Conservation (phyloP, 2,113 vertebrate species). For the Uria lomvia region DNA sequence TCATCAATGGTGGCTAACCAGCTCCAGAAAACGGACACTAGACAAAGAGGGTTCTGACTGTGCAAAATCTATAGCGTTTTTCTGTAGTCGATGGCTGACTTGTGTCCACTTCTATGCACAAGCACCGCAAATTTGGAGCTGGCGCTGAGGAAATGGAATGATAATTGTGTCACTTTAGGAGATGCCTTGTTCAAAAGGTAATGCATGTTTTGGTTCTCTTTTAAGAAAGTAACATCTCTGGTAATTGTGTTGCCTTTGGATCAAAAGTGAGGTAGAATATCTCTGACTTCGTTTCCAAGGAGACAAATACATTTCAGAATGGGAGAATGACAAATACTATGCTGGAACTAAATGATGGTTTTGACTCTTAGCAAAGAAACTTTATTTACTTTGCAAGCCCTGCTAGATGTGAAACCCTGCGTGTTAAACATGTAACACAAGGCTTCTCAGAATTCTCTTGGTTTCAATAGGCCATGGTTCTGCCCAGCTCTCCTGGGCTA, state of each 20-base stretch:
- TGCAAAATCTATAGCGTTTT: accelerated
- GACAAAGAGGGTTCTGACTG: not conserved
- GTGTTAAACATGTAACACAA: not conserved
- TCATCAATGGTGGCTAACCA: not conserved
- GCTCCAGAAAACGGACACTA: not conserved
- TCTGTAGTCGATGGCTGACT: not conserved
- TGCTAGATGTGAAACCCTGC: not conserved
- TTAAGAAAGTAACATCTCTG: not conserved
- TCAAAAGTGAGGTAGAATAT: not conserved
- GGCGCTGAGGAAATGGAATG: not conserved
- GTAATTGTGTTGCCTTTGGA: not conserved
- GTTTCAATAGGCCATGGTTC: not conserved
- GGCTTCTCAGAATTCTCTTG: not conserved
- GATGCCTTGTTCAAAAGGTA: not conserved
- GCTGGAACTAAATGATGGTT: not conserved
- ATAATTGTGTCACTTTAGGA: not conserved
- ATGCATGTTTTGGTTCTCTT: not conserved
- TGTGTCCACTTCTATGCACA: not conserved
- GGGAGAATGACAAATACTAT: not conserved
- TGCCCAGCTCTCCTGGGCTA: not conserved
- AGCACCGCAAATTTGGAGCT: not conserved
- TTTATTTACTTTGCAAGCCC: not conserved
- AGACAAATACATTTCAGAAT: not conserved
- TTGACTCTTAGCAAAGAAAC: not conserved
- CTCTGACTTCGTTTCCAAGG: not conserved